Evolutionary conservation across 1,140 invertebrate species (phyloP), one percentile per base, ranked within the genome.

Genomic region (Atta cephalotes): DNA sequence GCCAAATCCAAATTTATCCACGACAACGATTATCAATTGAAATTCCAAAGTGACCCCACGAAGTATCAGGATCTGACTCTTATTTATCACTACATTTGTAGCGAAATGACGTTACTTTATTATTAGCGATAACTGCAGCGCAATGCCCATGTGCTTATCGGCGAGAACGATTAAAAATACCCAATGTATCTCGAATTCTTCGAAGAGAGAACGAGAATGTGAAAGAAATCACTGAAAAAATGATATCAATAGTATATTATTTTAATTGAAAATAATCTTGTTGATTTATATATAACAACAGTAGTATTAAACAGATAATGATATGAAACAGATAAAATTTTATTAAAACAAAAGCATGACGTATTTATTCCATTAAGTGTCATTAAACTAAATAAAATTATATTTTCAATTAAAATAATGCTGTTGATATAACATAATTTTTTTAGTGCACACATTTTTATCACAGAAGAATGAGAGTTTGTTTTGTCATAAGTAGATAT

Each of bases 21-120:
- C 78, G 39, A 62, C 80, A 68, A 56, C 28, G 35, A 66, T 89
- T 72, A 89, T 89, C 87, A 49, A 66, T 80, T 65, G 74, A 86
- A 58, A 89, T 89, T 89, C 77, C 51, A 39, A 58, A 16, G 39
- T 14, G 6, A 2, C 31, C 2, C 31, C 56, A 2, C 35, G 60
- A 60, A 76, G 53, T 39, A 18, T n/a, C 7, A 12, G 9, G 25
- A 14, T 53, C 10, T 28, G 28, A 62, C 71, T 51, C 28, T 45
- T 79, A 14, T 76, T 62, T 76, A 7, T 77, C 77, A 66, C 4
- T 53, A 56, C 4, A 35, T 28, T 78, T n/a, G 25, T 25, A n/a
- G 39, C 28, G 2, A 58, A 3, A 18, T 31, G 71, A 78, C 28
- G 45, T 21, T 35, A 18, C 39, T 78, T 80, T 68, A 80, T 58